Evolutionary conservation across 2,888 invertebrate species (phyloP).

Genomic region (Chirona hameri): DNA sequence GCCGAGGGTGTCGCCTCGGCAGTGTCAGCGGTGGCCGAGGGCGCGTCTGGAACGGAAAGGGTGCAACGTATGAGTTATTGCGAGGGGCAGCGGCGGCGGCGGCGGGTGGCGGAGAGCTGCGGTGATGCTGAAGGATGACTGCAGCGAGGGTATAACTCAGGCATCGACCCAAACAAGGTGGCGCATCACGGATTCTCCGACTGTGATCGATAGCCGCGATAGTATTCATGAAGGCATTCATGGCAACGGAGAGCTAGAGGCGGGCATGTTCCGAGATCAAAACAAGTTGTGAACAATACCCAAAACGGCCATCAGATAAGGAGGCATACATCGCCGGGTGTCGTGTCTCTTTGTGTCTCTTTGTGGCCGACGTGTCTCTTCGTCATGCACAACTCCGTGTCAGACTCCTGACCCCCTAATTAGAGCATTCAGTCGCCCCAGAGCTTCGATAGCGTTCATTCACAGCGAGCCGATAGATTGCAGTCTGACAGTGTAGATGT

Average conservation of each 20-base stretch:
- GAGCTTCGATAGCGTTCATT: no score
- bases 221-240: not conserved
- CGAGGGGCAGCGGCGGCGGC: no score
- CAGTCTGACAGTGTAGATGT: not conserved
- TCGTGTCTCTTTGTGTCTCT: no score
- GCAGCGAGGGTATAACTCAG: not conserved
- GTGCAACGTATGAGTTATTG: no score
- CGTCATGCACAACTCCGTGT: no score
- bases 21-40: not conserved
- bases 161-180: not conserved
- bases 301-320: not conserved
- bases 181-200: not conserved
- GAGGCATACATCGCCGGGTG: not conserved
- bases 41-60: not conserved
- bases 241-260: not conserved
- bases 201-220: not conserved
- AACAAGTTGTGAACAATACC: not conserved
- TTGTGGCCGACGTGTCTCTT: no score
- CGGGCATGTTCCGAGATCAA: not conserved
- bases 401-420: no score
- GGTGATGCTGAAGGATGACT: no score
- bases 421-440: no score
- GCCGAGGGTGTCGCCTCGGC: not conserved
- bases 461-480: no score
- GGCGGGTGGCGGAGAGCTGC: no score